Evolutionary conservation across 1,140 invertebrate genomes (phyloP).

Genomic region (Rhizoglyphus robini): DNA sequence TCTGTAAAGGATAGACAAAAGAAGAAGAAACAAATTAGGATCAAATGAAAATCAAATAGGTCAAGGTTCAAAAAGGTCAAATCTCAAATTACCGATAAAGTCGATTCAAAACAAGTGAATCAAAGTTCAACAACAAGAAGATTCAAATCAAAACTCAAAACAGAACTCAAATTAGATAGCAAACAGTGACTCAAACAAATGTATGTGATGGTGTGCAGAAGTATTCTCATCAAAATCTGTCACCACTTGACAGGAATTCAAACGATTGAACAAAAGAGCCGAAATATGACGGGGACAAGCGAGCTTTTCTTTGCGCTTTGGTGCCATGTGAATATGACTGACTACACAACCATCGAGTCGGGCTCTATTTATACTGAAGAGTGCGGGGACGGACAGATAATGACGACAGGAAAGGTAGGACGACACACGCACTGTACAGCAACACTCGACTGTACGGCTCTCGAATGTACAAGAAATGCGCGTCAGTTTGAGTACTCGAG

Average conservation of each 20-base stretch:
- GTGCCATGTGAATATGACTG: background rate
- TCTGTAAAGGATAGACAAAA: background rate
- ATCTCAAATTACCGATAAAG: background rate
- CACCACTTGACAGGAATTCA: background rate
- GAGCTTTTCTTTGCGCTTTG: background rate
- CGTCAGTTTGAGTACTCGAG: too few species aligned
- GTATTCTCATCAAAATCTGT: background rate
- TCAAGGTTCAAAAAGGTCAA: background rate
- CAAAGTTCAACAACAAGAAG: constrained; percentile 4
- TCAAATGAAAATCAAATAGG: background rate
- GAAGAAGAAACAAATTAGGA: background rate
- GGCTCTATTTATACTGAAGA: background rate
- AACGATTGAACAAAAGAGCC: background rate
- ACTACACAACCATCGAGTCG: background rate
- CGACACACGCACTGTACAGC: too few species aligned
- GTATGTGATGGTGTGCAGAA: constrained; percentile 4
- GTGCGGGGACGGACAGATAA: background rate
- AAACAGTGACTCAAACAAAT: constrained; percentile 13
- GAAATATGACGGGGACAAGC: background rate
- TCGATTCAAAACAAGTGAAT: background rate
- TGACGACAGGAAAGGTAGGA: background rate
- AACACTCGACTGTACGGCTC: too few species aligned
- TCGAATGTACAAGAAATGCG: too few species aligned
- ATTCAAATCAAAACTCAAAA: background rate
- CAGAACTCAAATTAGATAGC: background rate